Evolutionary conservation across 2,797 vertebrate species (phyloP).

Genomic region (Pterois miles): DNA sequence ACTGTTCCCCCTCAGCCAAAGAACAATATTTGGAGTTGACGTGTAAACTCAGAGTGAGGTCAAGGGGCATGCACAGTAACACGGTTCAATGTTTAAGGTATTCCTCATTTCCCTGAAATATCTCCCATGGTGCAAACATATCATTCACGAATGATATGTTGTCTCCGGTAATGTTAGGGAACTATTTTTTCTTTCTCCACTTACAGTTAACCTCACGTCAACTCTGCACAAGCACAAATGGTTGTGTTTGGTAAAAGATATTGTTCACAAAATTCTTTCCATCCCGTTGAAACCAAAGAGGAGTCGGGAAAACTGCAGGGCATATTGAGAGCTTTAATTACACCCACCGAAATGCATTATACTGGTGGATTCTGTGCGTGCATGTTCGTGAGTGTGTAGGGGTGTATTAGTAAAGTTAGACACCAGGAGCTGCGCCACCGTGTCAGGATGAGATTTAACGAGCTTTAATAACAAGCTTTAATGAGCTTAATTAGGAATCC

Average conservation of each 20-base stretch:
- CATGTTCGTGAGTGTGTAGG: conserved; percentile 13
- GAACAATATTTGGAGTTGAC: conserved; percentile 83
- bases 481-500: conserved; percentile 84
- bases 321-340: conserved; percentile 67
- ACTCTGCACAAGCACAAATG: conserved; percentile 3
- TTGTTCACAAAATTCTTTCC: conserved; percentile 33
- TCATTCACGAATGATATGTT: conserved; percentile 21
- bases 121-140: conserved; percentile 10
- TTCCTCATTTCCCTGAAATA: conserved; percentile 25
- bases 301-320: conserved; percentile 29
- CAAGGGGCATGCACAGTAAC: conserved; percentile 53
- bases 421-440: conserved; percentile 67
- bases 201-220: conserved; percentile 12
- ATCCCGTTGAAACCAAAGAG: conserved; percentile 25
- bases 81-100: conserved; percentile 23
- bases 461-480: conserved; percentile 83
- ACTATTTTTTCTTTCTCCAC: background rate
- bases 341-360: conserved; percentile 57
- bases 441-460: conserved; percentile 80
- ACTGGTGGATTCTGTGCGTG: conserved; percentile 40
- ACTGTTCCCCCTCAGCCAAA: conserved; percentile 73
- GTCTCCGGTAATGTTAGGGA: background rate
- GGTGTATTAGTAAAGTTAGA: conserved; percentile 68
- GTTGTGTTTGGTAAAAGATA: conserved; percentile 39
- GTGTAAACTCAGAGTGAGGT: conserved; percentile 72